Conservation (phyloP, 2,888 invertebrate species). For the Tromatobia lineatoria region DNA sequence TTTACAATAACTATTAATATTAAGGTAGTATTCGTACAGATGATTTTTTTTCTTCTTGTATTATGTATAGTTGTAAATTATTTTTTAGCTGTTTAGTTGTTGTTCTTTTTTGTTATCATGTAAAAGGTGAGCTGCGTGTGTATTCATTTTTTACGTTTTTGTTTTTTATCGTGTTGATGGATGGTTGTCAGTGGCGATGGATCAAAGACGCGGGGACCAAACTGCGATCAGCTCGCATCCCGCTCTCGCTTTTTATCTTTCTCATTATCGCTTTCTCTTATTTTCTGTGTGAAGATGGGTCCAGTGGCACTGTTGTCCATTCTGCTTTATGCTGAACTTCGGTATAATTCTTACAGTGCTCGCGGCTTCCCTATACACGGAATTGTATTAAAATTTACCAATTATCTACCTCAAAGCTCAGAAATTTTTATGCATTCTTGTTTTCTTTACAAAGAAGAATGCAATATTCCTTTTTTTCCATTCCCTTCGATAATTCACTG, state of each 20-base stretch:
- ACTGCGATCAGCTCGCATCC: constrained; percentile 41
- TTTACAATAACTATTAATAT: constrained; percentile 84
- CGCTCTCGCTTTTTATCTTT: constrained; percentile 44
- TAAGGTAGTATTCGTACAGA: constrained; percentile 84
- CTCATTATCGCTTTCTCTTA: constrained; percentile 72
- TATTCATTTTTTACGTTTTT: constrained; percentile 68
- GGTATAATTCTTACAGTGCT: constrained; percentile 83
- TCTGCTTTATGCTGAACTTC: constrained; percentile 82
- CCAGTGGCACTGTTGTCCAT: constrained; percentile 83
- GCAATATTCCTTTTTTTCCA: background rate
- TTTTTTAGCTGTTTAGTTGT: constrained; percentile 81
- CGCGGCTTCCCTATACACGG: constrained; percentile 81
- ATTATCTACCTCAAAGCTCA: background rate
- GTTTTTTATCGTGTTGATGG: constrained; percentile 50
- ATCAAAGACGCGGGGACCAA: constrained; percentile 57
- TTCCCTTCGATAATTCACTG: background rate
- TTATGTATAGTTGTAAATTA: constrained; percentile 83
- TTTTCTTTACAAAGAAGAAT: background rate
- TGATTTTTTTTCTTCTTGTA: constrained; percentile 79
- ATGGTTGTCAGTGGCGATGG: constrained; percentile 66
- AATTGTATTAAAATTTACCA: constrained; percentile 34
- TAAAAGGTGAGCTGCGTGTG: constrained; percentile 82
- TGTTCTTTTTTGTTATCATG: constrained; percentile 70
- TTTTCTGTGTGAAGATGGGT: constrained; percentile 79
- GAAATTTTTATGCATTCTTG: background rate